Evolutionary conservation across 2,113 vertebrate genomes (phyloP).

Genomic region (Perccottus glenii): DNA sequence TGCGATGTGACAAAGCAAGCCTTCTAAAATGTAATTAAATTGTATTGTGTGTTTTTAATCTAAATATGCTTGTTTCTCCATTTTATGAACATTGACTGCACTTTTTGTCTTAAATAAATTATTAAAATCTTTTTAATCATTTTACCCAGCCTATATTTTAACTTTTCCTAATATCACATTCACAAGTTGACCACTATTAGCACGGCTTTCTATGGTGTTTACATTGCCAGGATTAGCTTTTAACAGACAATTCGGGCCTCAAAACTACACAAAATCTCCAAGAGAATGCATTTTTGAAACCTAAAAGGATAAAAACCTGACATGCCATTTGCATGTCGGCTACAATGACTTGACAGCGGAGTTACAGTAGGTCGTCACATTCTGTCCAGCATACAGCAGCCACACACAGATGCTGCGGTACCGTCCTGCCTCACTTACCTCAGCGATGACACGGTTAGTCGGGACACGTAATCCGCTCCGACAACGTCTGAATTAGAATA

Average conservation of each 20-base stretch:
- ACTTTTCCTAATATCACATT: background rate
- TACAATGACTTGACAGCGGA: conserved; percentile 24
- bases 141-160: background rate
- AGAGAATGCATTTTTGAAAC: conserved; percentile 36
- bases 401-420: conserved; percentile 42
- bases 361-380: conserved; percentile 26
- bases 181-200: background rate
- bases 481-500: conserved; percentile 32
- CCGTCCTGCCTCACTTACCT: conserved; percentile 59
- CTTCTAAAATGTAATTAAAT: too few relatives aligned
- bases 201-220: background rate
- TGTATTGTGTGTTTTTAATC: too few relatives aligned
- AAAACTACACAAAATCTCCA: conserved; percentile 23
- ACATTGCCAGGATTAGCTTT: background rate
- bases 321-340: too few relatives aligned
- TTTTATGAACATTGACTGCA: too few relatives aligned
- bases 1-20: too few relatives aligned
- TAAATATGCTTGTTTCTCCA: too few relatives aligned
- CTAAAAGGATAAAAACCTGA: background rate
- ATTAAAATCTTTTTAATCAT: too few relatives aligned
- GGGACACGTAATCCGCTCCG: conserved; percentile 48
- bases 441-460: conserved; percentile 32
- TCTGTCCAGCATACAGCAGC: background rate
- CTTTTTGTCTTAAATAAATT: too few relatives aligned
- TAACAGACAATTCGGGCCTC: conserved; percentile 29